Conservation (phyloP, 2,113 vertebrate genomes). For the Pygoscelis adeliae region DNA sequence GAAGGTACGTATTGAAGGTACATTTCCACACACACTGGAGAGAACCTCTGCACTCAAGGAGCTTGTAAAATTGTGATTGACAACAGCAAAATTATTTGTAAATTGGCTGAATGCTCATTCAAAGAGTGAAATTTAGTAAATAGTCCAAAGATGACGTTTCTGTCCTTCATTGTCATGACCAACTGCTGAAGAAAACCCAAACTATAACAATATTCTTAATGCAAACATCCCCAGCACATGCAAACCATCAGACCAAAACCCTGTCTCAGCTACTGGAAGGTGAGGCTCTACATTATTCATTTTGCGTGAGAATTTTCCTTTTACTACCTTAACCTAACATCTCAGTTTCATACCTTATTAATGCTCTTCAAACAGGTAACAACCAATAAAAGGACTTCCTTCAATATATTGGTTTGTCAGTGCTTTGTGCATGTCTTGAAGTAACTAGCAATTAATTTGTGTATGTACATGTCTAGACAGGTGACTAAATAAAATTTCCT, state of each 20-base stretch:
- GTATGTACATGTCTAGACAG: background rate
- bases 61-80: background rate
- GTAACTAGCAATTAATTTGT: background rate
- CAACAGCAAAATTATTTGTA: background rate
- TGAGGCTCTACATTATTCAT: background rate
- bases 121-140: background rate
- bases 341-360: background rate
- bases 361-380: background rate
- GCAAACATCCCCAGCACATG: fast-evolving
- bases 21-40: background rate
- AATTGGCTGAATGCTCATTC: background rate
- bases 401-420: background rate
- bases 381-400: background rate
- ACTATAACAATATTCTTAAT: background rate
- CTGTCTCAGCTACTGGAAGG: background rate
- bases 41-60: background rate
- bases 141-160: background rate
- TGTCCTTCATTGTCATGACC: background rate
- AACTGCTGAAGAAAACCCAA: background rate
- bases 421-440: background rate
- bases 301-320: background rate
- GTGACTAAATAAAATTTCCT: background rate
- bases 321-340: background rate
- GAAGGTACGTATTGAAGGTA: background rate
- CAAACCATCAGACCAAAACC: background rate